Evolutionary conservation across 1,140 invertebrate species (phyloP), one percentile per base, ranked within the genome.

Genomic region (Brachionus rubens): DNA sequence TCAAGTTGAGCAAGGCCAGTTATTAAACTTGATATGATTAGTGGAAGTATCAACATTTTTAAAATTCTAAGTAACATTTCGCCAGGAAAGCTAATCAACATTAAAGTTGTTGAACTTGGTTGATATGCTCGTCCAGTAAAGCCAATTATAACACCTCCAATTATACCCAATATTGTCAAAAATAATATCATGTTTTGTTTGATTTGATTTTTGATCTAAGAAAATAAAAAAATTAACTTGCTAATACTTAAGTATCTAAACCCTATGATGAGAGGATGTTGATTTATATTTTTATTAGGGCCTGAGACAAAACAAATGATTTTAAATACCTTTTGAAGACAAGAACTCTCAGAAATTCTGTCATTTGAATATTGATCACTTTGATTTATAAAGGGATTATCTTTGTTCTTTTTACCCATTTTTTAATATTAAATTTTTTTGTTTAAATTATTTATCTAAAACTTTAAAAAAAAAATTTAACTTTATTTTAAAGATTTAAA

Each of bases 21-120:
- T 24, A 86, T 83, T 62, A 87, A 79, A 79, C 83, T 84, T 47
- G 85, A 85, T 0, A 85, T 82, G 75, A 87, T 86, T 52, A 87
- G 79, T 9, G 86, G 86, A 36, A 87, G 78, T 68, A 87, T 87
- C 47, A 87, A 79, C 80, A 85, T 84, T 79, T 87, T 87, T 21
- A 87, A 78, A 81, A 87, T 84, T 65, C 85, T 80, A 83, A 87
- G 86, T 40, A 87, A 80, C 4, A 87, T 77, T 72, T 87, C 86
- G 78, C 87, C 86, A n/a, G 87, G 86, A 78, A 87, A 87, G 9
- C 82, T 65, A 26, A 65, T 30, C 12, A 65, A 9, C 16, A 47
- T 24, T 7, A 50, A 7, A 5, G 56, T 16, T 1, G 40, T 65
- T 47, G 19, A 4, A 36, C 56, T 43, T 24, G 46, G 75, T n/a